phyloP scores from a whole-genome alignment of 2,888 invertebrate genomes.

The Drosophila atripex region DNA sequence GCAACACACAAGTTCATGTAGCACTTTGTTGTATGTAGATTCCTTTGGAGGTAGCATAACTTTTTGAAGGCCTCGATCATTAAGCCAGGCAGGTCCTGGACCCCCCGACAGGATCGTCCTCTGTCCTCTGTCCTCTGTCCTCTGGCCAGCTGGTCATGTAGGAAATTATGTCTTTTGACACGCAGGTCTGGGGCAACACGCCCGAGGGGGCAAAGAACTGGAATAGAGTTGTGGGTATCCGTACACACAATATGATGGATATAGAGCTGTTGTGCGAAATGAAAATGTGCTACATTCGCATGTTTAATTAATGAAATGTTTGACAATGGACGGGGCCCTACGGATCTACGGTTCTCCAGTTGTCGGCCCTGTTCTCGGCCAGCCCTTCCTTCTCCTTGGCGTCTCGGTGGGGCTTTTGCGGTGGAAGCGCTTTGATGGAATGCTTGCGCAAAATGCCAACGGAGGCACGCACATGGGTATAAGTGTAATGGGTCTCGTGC shows the following conservation, averaged over 20 bases:
- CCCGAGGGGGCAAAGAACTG: slow-evolving; percentile 41
- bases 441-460: slow-evolving; percentile 70
- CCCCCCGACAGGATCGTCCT: slow-evolving; percentile 23
- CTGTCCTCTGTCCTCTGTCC: slow-evolving; percentile 6
- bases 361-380: neutral
- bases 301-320: slow-evolving; percentile 81
- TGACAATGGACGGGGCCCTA: slow-evolving; percentile 58
- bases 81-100: slow-evolving; percentile 32
- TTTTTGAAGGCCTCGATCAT: slow-evolving; percentile 64
- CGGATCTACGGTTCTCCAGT: neutral
- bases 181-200: slow-evolving; percentile 55
- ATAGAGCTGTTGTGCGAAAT: slow-evolving; percentile 65
- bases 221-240: slow-evolving; percentile 46
- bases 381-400: slow-evolving; percentile 31
- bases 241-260: slow-evolving; percentile 11
- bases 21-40: slow-evolving; percentile 63
- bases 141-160: slow-evolving; percentile 53
- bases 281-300: slow-evolving; percentile 77
- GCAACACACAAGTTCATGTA: slow-evolving; percentile 66
- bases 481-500: slow-evolving; percentile 71
- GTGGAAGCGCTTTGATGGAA: slow-evolving; percentile 72
- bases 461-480: slow-evolving; percentile 63
- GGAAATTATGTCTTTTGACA: slow-evolving; percentile 76
- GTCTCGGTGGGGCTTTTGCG: slow-evolving; percentile 55
- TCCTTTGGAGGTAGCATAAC: slow-evolving; percentile 42